phyloP scores from a whole-genome alignment of 2,797 vertebrate species.

The Anabas testudineus region DNA sequence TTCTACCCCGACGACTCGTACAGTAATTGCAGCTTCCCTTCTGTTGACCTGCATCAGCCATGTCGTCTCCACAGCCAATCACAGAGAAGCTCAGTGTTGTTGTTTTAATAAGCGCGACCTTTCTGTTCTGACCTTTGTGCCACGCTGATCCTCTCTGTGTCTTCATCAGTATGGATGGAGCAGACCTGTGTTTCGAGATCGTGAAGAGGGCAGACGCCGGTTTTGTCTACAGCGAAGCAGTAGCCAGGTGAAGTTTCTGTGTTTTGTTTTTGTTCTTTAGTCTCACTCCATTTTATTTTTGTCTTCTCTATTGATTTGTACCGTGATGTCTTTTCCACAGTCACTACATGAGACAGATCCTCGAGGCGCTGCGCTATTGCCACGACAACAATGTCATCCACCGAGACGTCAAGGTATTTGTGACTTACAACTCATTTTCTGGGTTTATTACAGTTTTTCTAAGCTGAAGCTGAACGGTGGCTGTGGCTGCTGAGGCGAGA shows the following conservation, averaged over 20 bases:
- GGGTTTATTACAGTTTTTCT: neutral
- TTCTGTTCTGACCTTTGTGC: constrained; percentile 46
- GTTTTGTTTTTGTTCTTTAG: constrained; percentile 22
- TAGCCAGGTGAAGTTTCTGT: constrained; percentile 91
- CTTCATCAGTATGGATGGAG: constrained; percentile 91
- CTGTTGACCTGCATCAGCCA: constrained; percentile 3
- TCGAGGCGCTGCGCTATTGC: constrained; percentile 97
- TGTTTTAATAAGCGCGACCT: constrained; percentile 63
- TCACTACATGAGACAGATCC: constrained; percentile 99
- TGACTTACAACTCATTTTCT: neutral
- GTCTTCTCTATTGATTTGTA: too few species aligned
- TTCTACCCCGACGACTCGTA: too few species aligned
- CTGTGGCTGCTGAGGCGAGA: too few species aligned
- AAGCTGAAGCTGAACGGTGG: neutral
- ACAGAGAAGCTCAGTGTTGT: neutral
- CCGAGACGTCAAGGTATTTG: constrained; percentile 95
- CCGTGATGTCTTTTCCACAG: constrained; percentile 74
- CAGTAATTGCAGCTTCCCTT: constrained; percentile 18
- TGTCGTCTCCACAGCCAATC: constrained; percentile 31
- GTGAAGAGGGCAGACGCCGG: constrained; percentile 98
- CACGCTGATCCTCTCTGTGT: constrained; percentile 34
- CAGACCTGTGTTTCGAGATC: constrained; percentile 98
- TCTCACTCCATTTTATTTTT: neutral
- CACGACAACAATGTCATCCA: constrained; percentile 99
- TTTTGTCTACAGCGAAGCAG: constrained; percentile 99